Conservation (phyloP, 2,113 vertebrate genomes). For the Picathartes gymnocephalus region DNA sequence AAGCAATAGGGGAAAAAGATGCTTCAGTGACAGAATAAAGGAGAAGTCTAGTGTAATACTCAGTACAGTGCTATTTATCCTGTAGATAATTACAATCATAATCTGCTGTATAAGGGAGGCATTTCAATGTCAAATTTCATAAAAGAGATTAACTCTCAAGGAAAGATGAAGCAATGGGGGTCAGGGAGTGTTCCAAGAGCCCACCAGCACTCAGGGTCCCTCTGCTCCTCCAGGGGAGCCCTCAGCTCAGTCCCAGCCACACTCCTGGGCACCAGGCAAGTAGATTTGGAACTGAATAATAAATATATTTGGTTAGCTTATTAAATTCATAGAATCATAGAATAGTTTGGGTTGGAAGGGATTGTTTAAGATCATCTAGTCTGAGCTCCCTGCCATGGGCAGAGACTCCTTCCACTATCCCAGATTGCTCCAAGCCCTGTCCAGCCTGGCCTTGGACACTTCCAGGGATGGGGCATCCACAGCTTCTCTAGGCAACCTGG, state of each 20-base stretch:
- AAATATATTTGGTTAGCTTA: not conserved
- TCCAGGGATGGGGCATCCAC: not conserved
- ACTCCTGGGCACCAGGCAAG: not conserved
- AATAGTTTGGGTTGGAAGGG: not conserved
- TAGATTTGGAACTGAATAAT: not conserved
- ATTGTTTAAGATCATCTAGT: not conserved
- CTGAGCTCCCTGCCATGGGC: not conserved
- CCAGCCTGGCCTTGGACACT: not conserved
- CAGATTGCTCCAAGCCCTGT: not conserved
- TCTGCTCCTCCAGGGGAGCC: not conserved
- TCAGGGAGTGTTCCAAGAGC: not conserved
- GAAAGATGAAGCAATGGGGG: not conserved
- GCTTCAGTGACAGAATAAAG: conserved; percentile 30
- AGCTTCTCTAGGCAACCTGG: not conserved
- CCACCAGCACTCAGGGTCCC: not conserved
- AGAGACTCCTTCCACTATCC: not conserved
- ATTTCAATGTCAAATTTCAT: conserved; percentile 47
- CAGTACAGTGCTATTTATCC: conserved; percentile 12
- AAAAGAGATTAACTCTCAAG: conserved; percentile 3
- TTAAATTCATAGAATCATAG: not conserved
- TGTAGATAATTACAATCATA: conserved; percentile 42
- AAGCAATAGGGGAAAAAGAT: conserved; percentile 10
- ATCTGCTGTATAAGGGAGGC: conserved; percentile 2
- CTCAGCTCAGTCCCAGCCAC: not conserved
- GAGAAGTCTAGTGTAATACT: conserved; percentile 16